phyloP scores from a whole-genome alignment of 2,888 invertebrate species.

The Harmothoe impar region DNA sequence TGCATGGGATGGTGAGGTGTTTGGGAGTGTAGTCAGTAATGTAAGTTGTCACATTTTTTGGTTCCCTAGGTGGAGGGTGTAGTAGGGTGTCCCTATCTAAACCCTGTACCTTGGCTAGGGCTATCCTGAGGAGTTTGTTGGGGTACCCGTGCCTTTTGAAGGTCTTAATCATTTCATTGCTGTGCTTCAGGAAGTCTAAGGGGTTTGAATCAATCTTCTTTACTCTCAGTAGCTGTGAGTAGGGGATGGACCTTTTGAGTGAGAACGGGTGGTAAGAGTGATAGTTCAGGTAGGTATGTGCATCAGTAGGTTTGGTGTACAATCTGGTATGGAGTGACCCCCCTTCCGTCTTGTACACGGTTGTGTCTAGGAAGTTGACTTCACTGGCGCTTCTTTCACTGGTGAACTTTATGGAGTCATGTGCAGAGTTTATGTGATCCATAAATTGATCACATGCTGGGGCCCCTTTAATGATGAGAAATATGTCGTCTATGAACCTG shows the following conservation, averaged over 20 bases:
- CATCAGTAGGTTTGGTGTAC: slow-evolving; percentile 10
- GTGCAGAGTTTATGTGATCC: background rate
- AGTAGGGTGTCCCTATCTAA: background rate
- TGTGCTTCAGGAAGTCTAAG: background rate
- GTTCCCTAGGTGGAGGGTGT: background rate
- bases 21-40: background rate
- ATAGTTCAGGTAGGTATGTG: background rate
- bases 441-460: background rate
- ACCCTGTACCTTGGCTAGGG: background rate
- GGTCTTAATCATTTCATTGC: background rate
- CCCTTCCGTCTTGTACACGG: background rate
- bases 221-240: background rate
- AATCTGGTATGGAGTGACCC: background rate
- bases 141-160: background rate
- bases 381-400: background rate
- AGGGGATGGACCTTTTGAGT: no score
- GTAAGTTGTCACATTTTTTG: background rate
- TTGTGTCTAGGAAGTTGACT: background rate
- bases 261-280: background rate
- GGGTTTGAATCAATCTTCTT: background rate
- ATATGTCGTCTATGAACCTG: slow-evolving; percentile 15
- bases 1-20: background rate
- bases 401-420: background rate
- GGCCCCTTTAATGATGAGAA: background rate
- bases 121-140: background rate